Percentiles rank a stretch among this genome's conserved stretches.
These are phyloP conservation scores for Zeuzera pyrina DNA, from an alignment of 2,888 invertebrate species.

Conservation along the genomic window DNA sequence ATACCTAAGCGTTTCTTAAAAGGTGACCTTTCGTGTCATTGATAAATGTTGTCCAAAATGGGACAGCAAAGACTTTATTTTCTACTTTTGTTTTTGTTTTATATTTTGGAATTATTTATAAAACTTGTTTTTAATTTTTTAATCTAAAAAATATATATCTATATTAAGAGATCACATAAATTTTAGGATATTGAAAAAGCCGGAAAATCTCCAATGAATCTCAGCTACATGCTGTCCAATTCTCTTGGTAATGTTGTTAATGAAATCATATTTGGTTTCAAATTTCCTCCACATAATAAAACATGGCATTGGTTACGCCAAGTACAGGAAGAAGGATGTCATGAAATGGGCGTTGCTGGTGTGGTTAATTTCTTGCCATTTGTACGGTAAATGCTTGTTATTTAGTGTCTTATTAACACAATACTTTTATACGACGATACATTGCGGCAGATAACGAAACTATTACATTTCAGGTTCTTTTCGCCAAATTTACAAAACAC, in stretches of 20 bases:
- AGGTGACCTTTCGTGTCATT: slow-evolving; percentile 43
- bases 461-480: slow-evolving; percentile 75
- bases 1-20: slow-evolving; percentile 26
- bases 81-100: slow-evolving; percentile 27
- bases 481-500: slow-evolving; percentile 74
- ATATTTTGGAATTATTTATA: slow-evolving; percentile 6
- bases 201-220: slow-evolving; percentile 50
- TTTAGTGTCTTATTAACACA: slow-evolving; percentile 3
- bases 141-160: slow-evolving; percentile 14
- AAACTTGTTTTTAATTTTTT: not conserved
- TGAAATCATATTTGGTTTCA: slow-evolving; percentile 83
- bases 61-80: slow-evolving; percentile 23
- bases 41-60: slow-evolving; percentile 24
- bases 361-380: slow-evolving; percentile 89
- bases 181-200: slow-evolving; percentile 43
- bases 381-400: slow-evolving; percentile 69
- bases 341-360: slow-evolving; percentile 86
- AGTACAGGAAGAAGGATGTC: slow-evolving; percentile 87
- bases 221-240: slow-evolving; percentile 74
- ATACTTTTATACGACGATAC: not conserved
- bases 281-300: slow-evolving; percentile 77
- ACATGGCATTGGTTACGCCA: slow-evolving; percentile 85
- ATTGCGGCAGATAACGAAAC: not conserved
- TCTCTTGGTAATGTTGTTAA: slow-evolving; percentile 85
- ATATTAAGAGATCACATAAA: too few species aligned